These are phyloP conservation scores for Ophthalmolycus amberensis DNA, from an alignment of 2,113 vertebrate genomes.

Conservation along the genomic window DNA sequence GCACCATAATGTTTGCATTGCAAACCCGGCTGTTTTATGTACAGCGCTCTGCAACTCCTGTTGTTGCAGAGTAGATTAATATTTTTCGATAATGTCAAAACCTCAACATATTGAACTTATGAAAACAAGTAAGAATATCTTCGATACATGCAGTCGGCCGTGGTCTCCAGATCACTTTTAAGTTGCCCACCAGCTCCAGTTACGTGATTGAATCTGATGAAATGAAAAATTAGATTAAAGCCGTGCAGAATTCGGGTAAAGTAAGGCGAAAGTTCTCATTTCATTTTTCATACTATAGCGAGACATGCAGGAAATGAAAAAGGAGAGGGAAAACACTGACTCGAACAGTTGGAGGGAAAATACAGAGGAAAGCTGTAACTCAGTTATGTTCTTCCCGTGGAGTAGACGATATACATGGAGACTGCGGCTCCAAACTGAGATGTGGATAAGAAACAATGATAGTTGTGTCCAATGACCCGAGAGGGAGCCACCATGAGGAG, in stretches of 20 bases:
- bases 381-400: slow-evolving; percentile 26
- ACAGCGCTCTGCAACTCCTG: not conserved
- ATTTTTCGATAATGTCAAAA: slow-evolving; percentile 91
- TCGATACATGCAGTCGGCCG: slow-evolving; percentile 51
- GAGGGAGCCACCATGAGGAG: slow-evolving; percentile 39
- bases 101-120: slow-evolving; percentile 74
- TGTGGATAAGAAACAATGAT: slow-evolving; percentile 43
- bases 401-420: slow-evolving; percentile 49
- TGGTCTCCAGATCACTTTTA: slow-evolving; percentile 67
- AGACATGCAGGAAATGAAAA: slow-evolving; percentile 62
- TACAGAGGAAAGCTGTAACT: slow-evolving; percentile 33
- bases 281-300: slow-evolving; percentile 42
- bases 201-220: slow-evolving; percentile 69
- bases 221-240: slow-evolving; percentile 78
- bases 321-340: slow-evolving; percentile 48
- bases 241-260: slow-evolving; percentile 63
- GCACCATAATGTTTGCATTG: not conserved
- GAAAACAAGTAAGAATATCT: slow-evolving; percentile 64
- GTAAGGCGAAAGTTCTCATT: slow-evolving; percentile 50
- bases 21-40: not conserved
- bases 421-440: slow-evolving; percentile 42
- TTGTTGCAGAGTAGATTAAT: slow-evolving; percentile 1
- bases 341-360: slow-evolving; percentile 18
- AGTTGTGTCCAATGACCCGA: slow-evolving; percentile 38
- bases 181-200: slow-evolving; percentile 68